A percentile compares a stretch with the other conserved stretches of the same genome.
These are phyloP conservation scores for Triplophysa yarkandensis DNA, from an alignment of 2,797 vertebrate species.

Conservation along the genomic window DNA sequence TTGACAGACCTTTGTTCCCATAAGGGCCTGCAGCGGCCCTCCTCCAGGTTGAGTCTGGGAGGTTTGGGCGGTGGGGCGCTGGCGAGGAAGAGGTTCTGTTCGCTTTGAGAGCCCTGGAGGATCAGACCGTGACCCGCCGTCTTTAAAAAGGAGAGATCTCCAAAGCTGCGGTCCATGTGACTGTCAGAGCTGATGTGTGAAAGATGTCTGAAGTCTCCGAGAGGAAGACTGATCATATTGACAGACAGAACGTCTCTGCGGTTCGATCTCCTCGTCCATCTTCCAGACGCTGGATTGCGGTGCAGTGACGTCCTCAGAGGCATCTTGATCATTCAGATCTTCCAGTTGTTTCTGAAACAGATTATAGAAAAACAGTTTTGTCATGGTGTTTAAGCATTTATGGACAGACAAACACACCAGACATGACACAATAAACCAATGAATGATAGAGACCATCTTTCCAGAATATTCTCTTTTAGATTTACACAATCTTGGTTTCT, in stretches of 20 bases:
- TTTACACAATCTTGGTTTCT: too few species aligned
- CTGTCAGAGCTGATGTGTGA: constrained; percentile 73
- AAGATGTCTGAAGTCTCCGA: constrained; percentile 80
- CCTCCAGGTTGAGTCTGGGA: constrained; percentile 86
- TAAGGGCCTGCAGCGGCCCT: constrained; percentile 60
- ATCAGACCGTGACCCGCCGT: constrained; percentile 76
- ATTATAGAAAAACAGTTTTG: not conserved
- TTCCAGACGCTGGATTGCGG: constrained; percentile 67
- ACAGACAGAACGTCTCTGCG: constrained; percentile 73
- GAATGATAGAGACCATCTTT: not conserved
- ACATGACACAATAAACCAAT: not conserved
- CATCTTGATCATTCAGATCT: constrained; percentile 61
- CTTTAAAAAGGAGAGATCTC: constrained; percentile 82
- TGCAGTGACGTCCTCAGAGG: constrained; percentile 68
- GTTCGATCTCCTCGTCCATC: constrained; percentile 74
- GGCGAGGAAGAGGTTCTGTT: constrained; percentile 82
- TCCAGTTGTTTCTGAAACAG: constrained; percentile 18
- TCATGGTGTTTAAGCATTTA: not conserved
- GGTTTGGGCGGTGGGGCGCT: constrained; percentile 89
- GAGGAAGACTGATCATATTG: constrained; percentile 84
- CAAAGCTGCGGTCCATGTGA: constrained; percentile 81
- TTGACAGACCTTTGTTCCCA: constrained; percentile 48
- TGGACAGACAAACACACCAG: not conserved
- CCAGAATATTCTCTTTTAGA: too few species aligned
- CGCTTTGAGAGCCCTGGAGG: constrained; percentile 79